Evolutionary conservation across 2,888 invertebrate genomes (phyloP), one percentile per base, ranked within the genome.

Genomic region (Bruchidius siliquastri): DNA sequence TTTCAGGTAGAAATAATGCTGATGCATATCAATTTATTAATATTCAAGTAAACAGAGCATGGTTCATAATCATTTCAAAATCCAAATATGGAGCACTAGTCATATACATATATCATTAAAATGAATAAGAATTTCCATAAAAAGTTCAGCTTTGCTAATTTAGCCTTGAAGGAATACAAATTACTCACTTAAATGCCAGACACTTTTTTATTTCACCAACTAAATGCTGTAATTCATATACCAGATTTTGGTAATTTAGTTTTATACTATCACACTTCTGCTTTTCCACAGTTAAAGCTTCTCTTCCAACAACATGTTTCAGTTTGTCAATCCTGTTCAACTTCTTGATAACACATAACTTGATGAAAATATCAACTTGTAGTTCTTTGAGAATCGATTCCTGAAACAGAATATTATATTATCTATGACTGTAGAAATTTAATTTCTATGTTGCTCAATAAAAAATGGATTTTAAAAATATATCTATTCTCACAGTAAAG

Each of bases 191-290:
- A 84, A 97, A 98, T 83, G 97, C 96, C 75, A 96, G 90, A 83
- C 98, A 98, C 83, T 96, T 96, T 21, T 94, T 92, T n/a, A 96
- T 96, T 89, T 98, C 98, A 80, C 96, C 96, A 80, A 96, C 94
- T 21, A 98, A 88, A 88, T 98, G 97, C 84, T 96, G 94, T 10
- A 95, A 93, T 89, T 98, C 98, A 85, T 98, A 98, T 4, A 97
- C 88, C 72, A 98, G 89, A 87, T 98, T 98, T 87, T 98, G 97
- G 73, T 97, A 88, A 80, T 96, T 94, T 72, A 98, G 87, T 84
- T 97, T 94, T 79, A 95, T 94, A 73, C 94, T 94, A 83, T 98
- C 98, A 0, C 97, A 96, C 79, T 93, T 92, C 81, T 94, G 93
- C 84, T 97, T 97, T 78, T 95, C 95, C 80, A 92, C 91, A 80